These are phyloP conservation scores for Saturnia pavonia DNA, from an alignment of 2,888 invertebrate genomes.

Conservation along the genomic window DNA sequence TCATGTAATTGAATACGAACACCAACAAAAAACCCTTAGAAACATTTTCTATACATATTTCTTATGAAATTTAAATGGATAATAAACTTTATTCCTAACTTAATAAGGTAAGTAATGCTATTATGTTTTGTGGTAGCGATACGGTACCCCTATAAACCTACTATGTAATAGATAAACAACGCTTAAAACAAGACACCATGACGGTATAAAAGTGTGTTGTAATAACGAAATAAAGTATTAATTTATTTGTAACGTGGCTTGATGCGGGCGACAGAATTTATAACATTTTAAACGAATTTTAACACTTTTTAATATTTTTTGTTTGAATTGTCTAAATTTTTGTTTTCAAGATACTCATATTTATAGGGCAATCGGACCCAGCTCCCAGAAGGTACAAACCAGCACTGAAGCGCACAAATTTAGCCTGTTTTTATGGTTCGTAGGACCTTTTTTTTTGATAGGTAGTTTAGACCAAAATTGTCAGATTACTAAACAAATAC, in stretches of 20 bases:
- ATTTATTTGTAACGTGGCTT: neutral
- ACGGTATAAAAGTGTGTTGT: neutral
- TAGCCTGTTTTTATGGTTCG: too few relatives aligned
- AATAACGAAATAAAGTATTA: neutral
- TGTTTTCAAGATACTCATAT: too few relatives aligned
- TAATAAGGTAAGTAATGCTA: neutral
- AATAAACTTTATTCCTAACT: neutral
- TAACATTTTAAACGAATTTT: neutral
- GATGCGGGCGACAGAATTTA: constrained; percentile 1
- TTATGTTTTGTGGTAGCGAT: neutral
- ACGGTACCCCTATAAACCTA: neutral
- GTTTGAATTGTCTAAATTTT: too few relatives aligned
- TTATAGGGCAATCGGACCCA: too few relatives aligned
- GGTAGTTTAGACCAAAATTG: too few relatives aligned
- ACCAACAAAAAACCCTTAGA: neutral
- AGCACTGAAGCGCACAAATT: too few relatives aligned
- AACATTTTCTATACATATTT: neutral
- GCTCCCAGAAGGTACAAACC: too few relatives aligned
- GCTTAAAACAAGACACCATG: neutral
- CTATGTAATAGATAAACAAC: neutral
- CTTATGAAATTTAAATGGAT: neutral
- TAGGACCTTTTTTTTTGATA: too few relatives aligned
- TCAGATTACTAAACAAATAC: too few relatives aligned
- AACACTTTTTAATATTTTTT: neutral
- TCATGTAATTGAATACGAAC: neutral